These are phyloP conservation scores for Alethe diademata DNA, from an alignment of 2,113 vertebrate genomes.

Conservation along the genomic window DNA sequence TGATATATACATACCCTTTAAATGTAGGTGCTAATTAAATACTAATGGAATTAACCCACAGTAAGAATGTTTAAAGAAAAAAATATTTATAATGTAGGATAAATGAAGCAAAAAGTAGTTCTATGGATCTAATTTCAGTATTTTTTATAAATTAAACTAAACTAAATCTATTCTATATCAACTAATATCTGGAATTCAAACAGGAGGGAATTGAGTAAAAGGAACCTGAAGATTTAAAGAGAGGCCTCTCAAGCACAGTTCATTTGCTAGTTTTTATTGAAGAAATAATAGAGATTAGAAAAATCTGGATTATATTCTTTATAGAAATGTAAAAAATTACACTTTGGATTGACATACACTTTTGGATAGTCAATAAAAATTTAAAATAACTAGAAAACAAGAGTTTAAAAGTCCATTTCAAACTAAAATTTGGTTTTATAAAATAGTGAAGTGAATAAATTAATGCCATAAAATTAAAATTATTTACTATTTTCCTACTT, in stretches of 20 bases:
- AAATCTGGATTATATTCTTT: background rate
- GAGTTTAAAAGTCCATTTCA: background rate
- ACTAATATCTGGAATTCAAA: background rate
- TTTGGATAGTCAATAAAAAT: background rate
- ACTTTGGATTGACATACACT: background rate
- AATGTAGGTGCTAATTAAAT: background rate
- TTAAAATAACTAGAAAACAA: background rate
- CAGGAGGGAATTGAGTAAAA: background rate
- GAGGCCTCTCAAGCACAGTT: background rate
- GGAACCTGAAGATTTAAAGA: background rate
- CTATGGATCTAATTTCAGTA: background rate
- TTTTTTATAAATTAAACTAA: background rate
- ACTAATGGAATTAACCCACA: background rate
- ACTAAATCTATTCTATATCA: background rate
- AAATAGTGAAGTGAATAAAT: background rate
- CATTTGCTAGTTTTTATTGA: background rate
- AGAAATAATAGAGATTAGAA: background rate
- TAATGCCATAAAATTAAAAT: conserved; percentile 26
- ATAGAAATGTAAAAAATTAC: background rate
- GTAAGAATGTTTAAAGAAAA: background rate
- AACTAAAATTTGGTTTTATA: background rate
- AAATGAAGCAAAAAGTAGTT: background rate
- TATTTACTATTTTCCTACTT: background rate
- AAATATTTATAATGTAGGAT: background rate
- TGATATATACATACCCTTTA: background rate